These are phyloP conservation scores for Synchiropus splendidus DNA, from an alignment of 2,113 vertebrate genomes.

Conservation along the genomic window DNA sequence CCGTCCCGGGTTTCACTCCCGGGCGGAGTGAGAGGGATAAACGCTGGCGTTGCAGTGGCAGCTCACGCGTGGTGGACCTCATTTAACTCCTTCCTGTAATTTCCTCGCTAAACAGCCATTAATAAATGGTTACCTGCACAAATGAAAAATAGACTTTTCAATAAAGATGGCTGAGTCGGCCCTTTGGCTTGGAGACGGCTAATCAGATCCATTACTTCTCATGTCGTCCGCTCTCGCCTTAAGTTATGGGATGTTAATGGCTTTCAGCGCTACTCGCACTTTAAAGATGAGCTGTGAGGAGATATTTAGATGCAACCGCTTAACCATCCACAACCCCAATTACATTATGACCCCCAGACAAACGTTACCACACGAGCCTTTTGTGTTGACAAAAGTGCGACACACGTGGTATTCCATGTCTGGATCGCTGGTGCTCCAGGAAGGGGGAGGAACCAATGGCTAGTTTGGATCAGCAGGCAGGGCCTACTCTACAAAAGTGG, in stretches of 20 bases:
- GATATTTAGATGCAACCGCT: no score
- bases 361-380: no score
- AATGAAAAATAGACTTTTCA: conserved; percentile 24
- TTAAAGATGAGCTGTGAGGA: neutral
- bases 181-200: conserved; percentile 12
- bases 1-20: conserved; percentile 63
- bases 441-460: no score
- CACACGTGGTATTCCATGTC: no score
- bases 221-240: neutral
- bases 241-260: neutral
- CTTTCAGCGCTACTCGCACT: neutral
- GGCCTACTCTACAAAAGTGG: no score
- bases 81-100: conserved; percentile 54
- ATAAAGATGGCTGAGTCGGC: conserved; percentile 6
- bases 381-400: no score
- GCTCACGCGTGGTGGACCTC: conserved; percentile 47
- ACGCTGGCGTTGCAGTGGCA: conserved; percentile 42
- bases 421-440: no score
- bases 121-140: conserved; percentile 46
- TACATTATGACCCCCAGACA: no score
- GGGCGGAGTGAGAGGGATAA: conserved; percentile 65
- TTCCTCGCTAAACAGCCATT: conserved; percentile 54
- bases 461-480: no score
- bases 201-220: conserved; percentile 2
- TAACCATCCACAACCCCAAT: no score